Base-by-base conservation (phyloP, 2,888 invertebrate genomes). In the Cylloceria caligata region DNA sequence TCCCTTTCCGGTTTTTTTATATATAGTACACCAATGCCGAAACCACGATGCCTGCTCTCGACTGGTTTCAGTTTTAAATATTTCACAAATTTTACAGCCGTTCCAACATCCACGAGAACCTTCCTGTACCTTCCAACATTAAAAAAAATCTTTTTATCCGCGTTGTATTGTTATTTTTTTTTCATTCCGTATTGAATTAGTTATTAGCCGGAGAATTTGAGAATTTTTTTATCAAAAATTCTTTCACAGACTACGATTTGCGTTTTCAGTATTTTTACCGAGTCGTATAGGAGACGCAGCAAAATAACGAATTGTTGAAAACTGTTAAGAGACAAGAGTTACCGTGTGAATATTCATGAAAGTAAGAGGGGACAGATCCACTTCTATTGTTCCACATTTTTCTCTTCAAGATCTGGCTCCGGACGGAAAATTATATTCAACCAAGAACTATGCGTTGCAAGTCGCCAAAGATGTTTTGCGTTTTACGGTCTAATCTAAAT, bases 1-100 rank as follows among this genome's bases (percentile, higher is more conserved):
- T 69, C 64, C 62, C 49, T 11, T 78, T 78, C 69, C 69, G 81
- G 49, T 47, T n/a, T 21, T 64, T 64, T 64, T 47, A 36, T 65
- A 19, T 75, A 27, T 11, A 67, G 13, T 2, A 5, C 9, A 34
- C 19, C 67, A 49, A 11, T 16, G 47, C 39, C 39, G 62, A 39
- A 36, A 74, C 30, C 19, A 62, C 42, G 52, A 62, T n/a, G 3
- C 6, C 7, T 30, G n/a, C 57, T 45, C 47, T 36, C 57, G 42
- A 57, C 9, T 42, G 52, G 52, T 13, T 24, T 42, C 24, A 1
- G 57, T 45, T 71, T 75, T 24, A 49, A 80, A 71, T 71, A 71
- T 75, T 57, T 39, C 24, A 13, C 19, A n/a, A 39, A 57, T 65
- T 71, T 65, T 52, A 62, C 42, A 0, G 19, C 27, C 57, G 19